phyloP scores from a whole-genome alignment of 1,140 invertebrate species.

The Periplaneta americana region DNA sequence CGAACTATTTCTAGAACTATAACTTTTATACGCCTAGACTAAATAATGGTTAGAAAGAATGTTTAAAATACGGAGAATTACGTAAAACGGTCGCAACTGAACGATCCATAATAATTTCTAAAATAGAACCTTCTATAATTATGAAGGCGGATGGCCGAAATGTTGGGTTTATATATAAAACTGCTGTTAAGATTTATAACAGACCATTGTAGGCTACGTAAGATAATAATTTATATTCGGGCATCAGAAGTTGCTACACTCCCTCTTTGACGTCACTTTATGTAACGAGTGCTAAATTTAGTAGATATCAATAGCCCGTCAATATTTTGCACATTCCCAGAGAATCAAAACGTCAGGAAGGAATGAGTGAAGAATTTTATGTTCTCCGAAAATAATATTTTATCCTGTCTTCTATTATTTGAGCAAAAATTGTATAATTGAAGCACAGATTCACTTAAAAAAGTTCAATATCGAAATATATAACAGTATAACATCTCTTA shows the following conservation, averaged over 20 bases:
- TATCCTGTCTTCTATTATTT: not conserved
- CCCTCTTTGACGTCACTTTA: not conserved
- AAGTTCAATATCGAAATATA: too few relatives aligned
- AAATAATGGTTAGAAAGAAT: too few relatives aligned
- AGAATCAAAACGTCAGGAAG: not conserved
- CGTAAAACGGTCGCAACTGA: too few relatives aligned
- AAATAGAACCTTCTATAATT: not conserved
- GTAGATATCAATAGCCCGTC: not conserved
- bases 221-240: not conserved
- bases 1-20: too few relatives aligned
- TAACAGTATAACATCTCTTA: too few relatives aligned
- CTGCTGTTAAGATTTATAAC: not conserved
- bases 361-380: not conserved
- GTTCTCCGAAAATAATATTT: not conserved
- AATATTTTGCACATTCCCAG: not conserved
- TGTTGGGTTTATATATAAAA: too few relatives aligned
- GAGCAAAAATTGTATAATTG: too few relatives aligned
- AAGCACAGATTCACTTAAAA: too few relatives aligned
- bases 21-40: too few relatives aligned
- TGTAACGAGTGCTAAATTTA: not conserved
- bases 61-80: too few relatives aligned
- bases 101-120: not conserved
- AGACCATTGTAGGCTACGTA: not conserved
- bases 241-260: not conserved
- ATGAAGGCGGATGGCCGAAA: not conserved